Percentiles rank a stretch among this genome's conserved stretches.
Conservation (phyloP, 2,888 invertebrate genomes). For the Pteria penguin region DNA sequence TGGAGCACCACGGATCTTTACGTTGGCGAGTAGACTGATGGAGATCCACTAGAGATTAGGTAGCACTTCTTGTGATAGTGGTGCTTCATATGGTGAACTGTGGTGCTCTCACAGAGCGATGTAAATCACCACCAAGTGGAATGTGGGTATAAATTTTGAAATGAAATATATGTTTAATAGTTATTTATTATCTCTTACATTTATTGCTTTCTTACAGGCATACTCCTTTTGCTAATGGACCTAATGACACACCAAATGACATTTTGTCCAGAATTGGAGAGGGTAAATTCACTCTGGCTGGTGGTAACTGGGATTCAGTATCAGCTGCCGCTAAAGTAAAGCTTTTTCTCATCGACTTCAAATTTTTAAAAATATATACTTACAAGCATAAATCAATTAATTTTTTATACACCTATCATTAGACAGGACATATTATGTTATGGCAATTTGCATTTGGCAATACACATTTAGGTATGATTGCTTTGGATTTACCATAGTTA, state of each 20-base stretch:
- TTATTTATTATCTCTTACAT: background rate
- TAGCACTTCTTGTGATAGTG: too few relatives aligned
- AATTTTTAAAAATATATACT: too few relatives aligned
- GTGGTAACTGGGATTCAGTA: conserved; percentile 90
- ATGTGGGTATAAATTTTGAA: background rate
- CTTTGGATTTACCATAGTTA: too few relatives aligned
- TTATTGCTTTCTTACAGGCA: conserved; percentile 80
- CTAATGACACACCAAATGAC: conserved; percentile 89
- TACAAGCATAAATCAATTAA: too few relatives aligned
- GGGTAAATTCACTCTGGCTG: conserved; percentile 85
- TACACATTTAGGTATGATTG: too few relatives aligned
- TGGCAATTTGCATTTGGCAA: too few relatives aligned
- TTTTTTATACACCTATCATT: too few relatives aligned
- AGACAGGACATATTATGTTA: too few relatives aligned
- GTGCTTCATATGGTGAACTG: too few relatives aligned
- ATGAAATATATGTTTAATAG: background rate
- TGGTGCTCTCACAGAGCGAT: background rate
- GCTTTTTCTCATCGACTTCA: background rate
- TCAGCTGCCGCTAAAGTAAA: conserved; percentile 88
- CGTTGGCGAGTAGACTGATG: too few relatives aligned
- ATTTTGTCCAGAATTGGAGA: conserved; percentile 96
- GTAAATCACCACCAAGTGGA: background rate
- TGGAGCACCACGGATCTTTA: too few relatives aligned
- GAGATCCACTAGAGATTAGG: too few relatives aligned
- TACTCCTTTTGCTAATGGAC: conserved; percentile 86